phyloP scores from a whole-genome alignment of 2,888 invertebrate genomes.

The Danaus chrysippus region DNA sequence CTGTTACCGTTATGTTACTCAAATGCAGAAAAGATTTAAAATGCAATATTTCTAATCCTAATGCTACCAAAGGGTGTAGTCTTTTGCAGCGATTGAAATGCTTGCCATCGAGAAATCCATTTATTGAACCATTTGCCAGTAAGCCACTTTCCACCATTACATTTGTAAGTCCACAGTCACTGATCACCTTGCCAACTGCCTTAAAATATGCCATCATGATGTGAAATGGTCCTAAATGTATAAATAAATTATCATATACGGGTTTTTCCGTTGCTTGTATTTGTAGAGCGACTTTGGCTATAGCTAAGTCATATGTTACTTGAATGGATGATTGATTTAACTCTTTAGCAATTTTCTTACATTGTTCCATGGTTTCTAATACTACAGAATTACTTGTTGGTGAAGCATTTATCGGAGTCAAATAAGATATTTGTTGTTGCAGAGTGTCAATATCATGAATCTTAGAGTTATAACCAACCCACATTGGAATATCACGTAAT shows the following conservation, averaged over 20 bases:
- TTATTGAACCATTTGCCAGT: slow-evolving; percentile 39
- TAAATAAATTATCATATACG: slow-evolving; percentile 35
- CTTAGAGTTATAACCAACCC: too few relatives aligned
- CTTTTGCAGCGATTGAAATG: slow-evolving; percentile 41
- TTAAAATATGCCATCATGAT: slow-evolving; percentile 38
- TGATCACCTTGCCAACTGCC: slow-evolving; percentile 41
- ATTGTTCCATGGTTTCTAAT: slow-evolving; percentile 36
- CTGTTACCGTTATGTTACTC: slow-evolving; percentile 16
- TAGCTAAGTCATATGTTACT: slow-evolving; percentile 40
- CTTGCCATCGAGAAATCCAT: slow-evolving; percentile 41
- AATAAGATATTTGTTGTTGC: slow-evolving; percentile 33
- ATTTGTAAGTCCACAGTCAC: slow-evolving; percentile 34
- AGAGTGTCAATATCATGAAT: neutral
- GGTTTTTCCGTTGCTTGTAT: slow-evolving; percentile 33
- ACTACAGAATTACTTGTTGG: slow-evolving; percentile 37
- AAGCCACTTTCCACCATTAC: slow-evolving; percentile 36
- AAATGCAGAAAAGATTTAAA: slow-evolving; percentile 26
- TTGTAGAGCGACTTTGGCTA: slow-evolving; percentile 32
- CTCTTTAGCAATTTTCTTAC: slow-evolving; percentile 30
- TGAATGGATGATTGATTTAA: slow-evolving; percentile 25
- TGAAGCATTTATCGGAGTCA: slow-evolving; percentile 39
- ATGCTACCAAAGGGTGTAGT: slow-evolving; percentile 28
- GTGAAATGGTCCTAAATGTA: slow-evolving; percentile 39
- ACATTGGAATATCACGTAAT: too few relatives aligned
- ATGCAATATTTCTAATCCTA: slow-evolving; percentile 28